phyloP scores from a whole-genome alignment of 1,140 invertebrate species.

The Temnothorax curvispinosus region DNA sequence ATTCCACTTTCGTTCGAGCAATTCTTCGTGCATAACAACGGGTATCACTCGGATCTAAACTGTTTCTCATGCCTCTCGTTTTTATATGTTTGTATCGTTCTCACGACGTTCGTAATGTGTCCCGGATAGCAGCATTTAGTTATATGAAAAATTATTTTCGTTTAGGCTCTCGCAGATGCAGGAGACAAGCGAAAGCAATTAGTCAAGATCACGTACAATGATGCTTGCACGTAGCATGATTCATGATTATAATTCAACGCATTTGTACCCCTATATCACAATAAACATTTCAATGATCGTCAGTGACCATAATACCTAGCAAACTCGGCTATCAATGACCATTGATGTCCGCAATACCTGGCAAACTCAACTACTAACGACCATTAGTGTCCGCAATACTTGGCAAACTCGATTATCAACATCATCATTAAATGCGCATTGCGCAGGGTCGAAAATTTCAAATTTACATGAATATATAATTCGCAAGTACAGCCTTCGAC shows the following conservation, averaged over 20 bases:
- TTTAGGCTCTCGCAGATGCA: not conserved
- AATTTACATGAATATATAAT: not conserved
- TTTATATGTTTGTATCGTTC: not conserved
- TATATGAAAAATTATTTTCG: not conserved
- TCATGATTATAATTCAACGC: not conserved
- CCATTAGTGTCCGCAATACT: conserved; percentile 26
- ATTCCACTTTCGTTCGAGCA: not conserved
- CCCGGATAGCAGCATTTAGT: not conserved
- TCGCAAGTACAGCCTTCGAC: not conserved
- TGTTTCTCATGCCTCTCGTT: not conserved
- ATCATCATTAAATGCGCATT: conserved; percentile 4
- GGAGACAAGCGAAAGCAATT: not conserved
- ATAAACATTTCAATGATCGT: conserved; percentile 50
- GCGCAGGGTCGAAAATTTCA: conserved; percentile 15
- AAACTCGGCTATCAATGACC: conserved; percentile 49
- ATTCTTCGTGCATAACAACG: not conserved
- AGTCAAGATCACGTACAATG: not conserved
- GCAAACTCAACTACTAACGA: conserved; percentile 14
- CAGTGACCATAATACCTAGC: not conserved
- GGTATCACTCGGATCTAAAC: not conserved
- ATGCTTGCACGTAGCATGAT: not conserved
- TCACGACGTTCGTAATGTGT: not conserved
- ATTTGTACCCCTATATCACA: not conserved
- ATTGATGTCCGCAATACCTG: conserved; percentile 35
- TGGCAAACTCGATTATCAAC: conserved; percentile 30